These are phyloP conservation scores for Lepidocyrtinus sp. DNA, from an alignment of 2,888 invertebrate genomes.

Conservation along the genomic window DNA sequence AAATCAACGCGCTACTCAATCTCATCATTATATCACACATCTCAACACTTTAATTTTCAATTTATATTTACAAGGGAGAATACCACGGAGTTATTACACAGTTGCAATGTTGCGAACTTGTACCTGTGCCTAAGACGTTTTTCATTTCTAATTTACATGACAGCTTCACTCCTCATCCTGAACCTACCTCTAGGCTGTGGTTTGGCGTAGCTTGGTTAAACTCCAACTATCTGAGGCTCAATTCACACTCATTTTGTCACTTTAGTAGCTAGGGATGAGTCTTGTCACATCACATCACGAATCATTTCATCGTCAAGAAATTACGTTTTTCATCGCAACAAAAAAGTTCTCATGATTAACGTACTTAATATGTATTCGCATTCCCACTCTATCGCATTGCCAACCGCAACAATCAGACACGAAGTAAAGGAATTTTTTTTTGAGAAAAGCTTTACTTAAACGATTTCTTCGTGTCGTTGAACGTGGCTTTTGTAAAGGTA, in stretches of 20 bases:
- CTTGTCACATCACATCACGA: neutral
- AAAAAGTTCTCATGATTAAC: neutral
- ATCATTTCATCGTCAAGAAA: neutral
- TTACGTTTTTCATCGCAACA: neutral
- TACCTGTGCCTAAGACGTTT: too few species aligned
- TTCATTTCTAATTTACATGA: too few species aligned
- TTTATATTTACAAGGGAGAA: too few species aligned
- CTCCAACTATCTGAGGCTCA: too few species aligned
- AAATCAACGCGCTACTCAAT: too few species aligned
- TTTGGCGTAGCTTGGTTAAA: too few species aligned
- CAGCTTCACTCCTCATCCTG: too few species aligned
- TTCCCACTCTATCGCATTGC: slow-evolving; percentile 5
- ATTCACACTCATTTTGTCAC: neutral
- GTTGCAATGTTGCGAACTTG: too few species aligned
- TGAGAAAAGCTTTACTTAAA: neutral
- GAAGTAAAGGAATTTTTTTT: neutral
- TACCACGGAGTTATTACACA: too few species aligned
- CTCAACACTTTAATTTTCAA: too few species aligned
- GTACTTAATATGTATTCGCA: slow-evolving; percentile 15
- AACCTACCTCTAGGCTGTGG: too few species aligned
- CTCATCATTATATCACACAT: too few species aligned
- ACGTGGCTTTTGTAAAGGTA: slow-evolving; percentile 8
- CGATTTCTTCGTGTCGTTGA: neutral
- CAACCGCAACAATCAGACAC: neutral
- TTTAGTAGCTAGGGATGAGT: neutral